Conservation (phyloP, 2,113 vertebrate species). For the Pygoscelis adeliae region DNA sequence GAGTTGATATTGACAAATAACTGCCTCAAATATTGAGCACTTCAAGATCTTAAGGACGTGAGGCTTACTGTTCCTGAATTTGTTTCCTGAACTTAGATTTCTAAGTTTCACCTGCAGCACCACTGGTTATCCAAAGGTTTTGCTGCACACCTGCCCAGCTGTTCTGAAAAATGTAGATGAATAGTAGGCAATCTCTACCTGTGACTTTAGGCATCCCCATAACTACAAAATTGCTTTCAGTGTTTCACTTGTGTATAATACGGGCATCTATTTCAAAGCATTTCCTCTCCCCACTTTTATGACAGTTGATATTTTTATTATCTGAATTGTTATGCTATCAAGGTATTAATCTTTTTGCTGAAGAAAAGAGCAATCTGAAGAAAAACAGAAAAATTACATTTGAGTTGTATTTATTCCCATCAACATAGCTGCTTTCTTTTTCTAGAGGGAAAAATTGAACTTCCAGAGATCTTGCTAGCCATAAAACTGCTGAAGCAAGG, state of each 20-base stretch:
- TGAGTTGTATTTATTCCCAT: background rate
- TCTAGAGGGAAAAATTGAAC: slow-evolving; percentile 4
- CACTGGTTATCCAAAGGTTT: background rate
- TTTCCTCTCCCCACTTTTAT: background rate
- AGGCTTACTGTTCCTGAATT: background rate
- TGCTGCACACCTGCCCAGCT: background rate
- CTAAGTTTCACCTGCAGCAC: background rate
- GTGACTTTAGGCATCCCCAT: background rate
- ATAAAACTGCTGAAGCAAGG: slow-evolving; percentile 72
- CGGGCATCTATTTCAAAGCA: background rate
- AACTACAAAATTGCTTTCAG: background rate
- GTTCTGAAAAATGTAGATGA: background rate
- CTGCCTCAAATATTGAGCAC: background rate
- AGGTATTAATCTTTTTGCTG: background rate
- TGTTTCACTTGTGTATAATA: background rate
- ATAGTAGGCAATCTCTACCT: background rate
- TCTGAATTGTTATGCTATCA: background rate
- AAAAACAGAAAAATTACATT: background rate
- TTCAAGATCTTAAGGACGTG: background rate
- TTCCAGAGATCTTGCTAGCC: slow-evolving; percentile 23
- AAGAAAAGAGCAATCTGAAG: background rate
- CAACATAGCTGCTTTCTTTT: background rate
- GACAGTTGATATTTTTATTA: background rate
- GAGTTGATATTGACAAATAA: background rate
- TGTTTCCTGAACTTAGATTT: background rate